Conservation (phyloP, 2,797 vertebrate species). For the Staurois parvus region DNA sequence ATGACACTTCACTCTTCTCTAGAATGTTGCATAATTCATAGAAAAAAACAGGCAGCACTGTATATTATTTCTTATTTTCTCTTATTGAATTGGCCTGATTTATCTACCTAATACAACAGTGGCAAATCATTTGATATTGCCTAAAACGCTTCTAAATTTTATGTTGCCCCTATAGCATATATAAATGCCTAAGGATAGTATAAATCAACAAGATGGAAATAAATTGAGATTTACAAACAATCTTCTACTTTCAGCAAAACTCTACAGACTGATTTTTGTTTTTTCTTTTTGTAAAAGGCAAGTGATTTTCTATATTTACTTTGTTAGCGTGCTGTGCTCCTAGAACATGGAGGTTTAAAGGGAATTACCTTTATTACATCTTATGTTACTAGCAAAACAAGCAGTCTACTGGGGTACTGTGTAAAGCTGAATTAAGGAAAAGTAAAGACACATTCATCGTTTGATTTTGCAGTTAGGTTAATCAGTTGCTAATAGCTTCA, state of each 20-base stretch:
- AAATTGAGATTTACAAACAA: not conserved
- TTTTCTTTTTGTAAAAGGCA: not conserved
- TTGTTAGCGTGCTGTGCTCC: not conserved
- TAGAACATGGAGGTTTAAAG: not conserved
- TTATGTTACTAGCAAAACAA: not conserved
- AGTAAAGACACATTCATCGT: not conserved
- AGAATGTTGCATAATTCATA: not conserved
- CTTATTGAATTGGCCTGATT: not conserved
- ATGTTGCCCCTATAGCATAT: slow-evolving; percentile 10
- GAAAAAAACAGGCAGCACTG: not conserved
- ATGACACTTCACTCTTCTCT: not conserved
- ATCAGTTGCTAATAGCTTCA: too few relatives aligned
- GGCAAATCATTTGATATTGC: slow-evolving; percentile 3
- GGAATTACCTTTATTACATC: not conserved
- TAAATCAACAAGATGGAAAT: not conserved
- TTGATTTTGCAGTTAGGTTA: not conserved
- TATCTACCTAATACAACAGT: not conserved
- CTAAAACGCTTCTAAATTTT: not conserved
- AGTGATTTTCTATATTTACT: not conserved
- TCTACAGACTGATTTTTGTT: not conserved
- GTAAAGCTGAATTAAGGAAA: not conserved
- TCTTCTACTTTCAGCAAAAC: not conserved
- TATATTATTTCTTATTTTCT: not conserved
- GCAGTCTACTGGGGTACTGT: not conserved
- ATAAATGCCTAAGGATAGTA: not conserved